phyloP scores from a whole-genome alignment of 2,888 invertebrate species.

The Tupiocoris notatus region DNA sequence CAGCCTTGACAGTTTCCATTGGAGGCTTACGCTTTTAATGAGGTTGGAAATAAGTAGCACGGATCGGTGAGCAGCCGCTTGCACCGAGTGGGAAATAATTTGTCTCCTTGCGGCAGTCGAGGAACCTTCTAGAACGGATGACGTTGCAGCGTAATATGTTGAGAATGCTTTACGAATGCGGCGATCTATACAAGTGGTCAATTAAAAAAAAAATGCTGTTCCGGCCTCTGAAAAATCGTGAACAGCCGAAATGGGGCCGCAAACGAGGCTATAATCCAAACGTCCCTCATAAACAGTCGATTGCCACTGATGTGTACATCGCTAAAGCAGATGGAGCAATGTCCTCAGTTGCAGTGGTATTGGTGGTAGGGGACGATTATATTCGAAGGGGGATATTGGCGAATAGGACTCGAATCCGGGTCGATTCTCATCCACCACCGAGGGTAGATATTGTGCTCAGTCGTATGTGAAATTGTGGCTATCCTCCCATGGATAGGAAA shows the following conservation, averaged over 20 bases:
- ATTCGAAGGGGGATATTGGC: constrained; percentile 13
- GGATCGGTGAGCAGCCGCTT: no score
- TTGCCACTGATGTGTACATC: constrained; percentile 31
- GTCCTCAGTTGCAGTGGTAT: constrained; percentile 2
- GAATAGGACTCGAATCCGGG: constrained; percentile 3
- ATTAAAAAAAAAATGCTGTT: no score
- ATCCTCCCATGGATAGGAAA: constrained; percentile 8
- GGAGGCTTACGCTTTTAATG: no score
- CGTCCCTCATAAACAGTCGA: constrained; percentile 26
- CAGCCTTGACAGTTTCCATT: no score
- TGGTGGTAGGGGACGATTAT: constrained; percentile 22
- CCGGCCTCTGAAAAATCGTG: no score
- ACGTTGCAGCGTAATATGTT: no score
- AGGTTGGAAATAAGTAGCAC: no score
- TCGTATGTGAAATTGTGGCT: constrained; percentile 38
- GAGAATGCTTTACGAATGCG: no score
- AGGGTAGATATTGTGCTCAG: constrained; percentile 35
- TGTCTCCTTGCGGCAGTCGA: no score
- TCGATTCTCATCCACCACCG: constrained; percentile 28
- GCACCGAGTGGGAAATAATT: no score
- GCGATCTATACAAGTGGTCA: no score
- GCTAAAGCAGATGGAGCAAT: constrained; percentile 36
- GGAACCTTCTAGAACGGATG: no score
- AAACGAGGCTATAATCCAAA: not conserved
- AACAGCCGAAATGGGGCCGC: constrained; percentile 1